Base-by-base conservation (phyloP, 2,113 vertebrate species). In the Formicarius rufipectus region DNA sequence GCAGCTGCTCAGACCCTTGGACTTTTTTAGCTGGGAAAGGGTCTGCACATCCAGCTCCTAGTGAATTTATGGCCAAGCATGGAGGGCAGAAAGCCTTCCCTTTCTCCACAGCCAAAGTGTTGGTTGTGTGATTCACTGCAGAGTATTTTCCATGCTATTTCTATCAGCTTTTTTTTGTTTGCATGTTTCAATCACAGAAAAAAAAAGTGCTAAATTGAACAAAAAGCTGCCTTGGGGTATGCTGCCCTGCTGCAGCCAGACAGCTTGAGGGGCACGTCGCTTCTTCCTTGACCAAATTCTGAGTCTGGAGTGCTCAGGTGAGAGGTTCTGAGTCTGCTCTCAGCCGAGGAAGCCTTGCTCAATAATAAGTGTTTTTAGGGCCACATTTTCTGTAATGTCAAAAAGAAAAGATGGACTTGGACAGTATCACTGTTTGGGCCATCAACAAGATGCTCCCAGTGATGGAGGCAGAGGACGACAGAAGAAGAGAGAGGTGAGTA, bases 391-490 rank as follows among this genome's bases (percentile, higher is more conserved):
- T 68, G 30, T n/a, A 53, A 69, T 11, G 42, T 7, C 16, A 69
- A 18, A 30, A 50, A 84, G 64, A 81, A 39, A 44, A 72, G 30
- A 77, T 33, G 39, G n/a, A 73, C 44, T 35, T 42, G 64, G 49
- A 64, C 44, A 56, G 21, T 30, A 27, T 16, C 19, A 23, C 8
- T 28, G 68, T 62, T 91, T 67, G 40, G n/a, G 67, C 35, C 7
- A 3, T 14, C 40, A 40, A 47, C 25, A 79, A 64, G 66, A 33
- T 0, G 0, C 13, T 64, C 27, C 50, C 47, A 55, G 4, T 42
- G 59, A 50, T 58, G 50, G 45, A 69, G 37, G 8, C 4, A 2
- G 25, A 10, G 37, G 15, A 42, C 19, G n/a, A 35, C 35, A 40
- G 40, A 77, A 73, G 56, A 68, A 68, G 59, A 42, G 40, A 17